Base-by-base conservation (phyloP, 1,140 invertebrate species). In the Solenopsis invicta region DNA sequence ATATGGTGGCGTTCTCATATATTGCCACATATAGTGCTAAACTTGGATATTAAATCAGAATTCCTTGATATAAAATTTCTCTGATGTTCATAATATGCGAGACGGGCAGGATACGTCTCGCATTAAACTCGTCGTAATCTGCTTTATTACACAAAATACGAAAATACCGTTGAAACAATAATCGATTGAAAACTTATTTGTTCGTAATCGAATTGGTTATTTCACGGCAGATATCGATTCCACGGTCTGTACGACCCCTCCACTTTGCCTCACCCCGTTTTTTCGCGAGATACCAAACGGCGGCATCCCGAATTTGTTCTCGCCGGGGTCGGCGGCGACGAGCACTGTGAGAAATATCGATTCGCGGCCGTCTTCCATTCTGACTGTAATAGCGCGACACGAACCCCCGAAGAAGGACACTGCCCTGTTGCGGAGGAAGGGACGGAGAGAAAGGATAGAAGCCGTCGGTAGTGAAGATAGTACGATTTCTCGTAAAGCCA, bases 401-500 rank as follows among this genome's bases (percentile, higher is more conserved):
- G 71, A 76, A 67, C 64, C 84, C 41, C 59, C 72, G 34, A 86
- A 86, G 89, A 76, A 88, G 87, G 89, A 91, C 86, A 78, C 48
- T 87, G 90, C 84, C 85, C 81, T 64, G 86, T 71, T 87, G 77
- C 77, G 85, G 80, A 64, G 62, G 52, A 18, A 29, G 54, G 34
- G 34, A 54, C 41, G 67, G 41, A 45, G 78, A 76, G 62, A 50
- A 61, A 77, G 62, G 82, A 81, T 78, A 87, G 91, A 87, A 56
- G 89, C 81, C 78, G 67, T 71, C 84, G 76, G 90, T 91, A 87
- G 87, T 87, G 88, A 91, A 91, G 90, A 90, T 93, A 93, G 91
- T 93, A 91, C 89, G 92, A 93, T 92, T 93, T 89, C 92, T 93
- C 90, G 91, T 92, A 91, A 81, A 92, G 92, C 90, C 87, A 89